phyloP scores from a whole-genome alignment of 1,140 invertebrate species.

The Bombus haemorrhoidalis region DNA sequence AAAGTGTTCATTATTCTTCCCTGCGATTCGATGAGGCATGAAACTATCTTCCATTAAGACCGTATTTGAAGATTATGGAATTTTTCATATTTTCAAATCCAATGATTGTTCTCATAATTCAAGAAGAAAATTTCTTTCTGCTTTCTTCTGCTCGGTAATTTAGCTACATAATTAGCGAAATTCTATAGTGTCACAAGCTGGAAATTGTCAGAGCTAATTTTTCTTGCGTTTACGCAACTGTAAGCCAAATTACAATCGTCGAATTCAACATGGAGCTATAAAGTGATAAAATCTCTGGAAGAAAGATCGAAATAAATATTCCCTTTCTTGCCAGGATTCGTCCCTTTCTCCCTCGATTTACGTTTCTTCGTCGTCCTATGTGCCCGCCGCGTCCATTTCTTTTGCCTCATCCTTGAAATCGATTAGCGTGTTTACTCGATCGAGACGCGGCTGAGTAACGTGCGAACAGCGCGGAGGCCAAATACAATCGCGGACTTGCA shows the following conservation, averaged over 20 bases:
- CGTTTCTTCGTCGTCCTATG: conserved; percentile 33
- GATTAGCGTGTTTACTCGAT: conserved; percentile 66
- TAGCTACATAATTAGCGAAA: background rate
- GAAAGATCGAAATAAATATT: background rate
- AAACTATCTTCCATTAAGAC: background rate
- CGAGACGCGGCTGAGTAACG: conserved; percentile 47
- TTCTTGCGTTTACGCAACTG: no score
- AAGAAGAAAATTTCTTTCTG: background rate
- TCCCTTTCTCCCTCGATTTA: background rate
- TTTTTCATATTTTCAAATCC: background rate
- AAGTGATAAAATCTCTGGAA: background rate
- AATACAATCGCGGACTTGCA: conserved; percentile 49
- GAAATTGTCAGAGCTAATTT: background rate
- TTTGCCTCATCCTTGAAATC: conserved; percentile 40
- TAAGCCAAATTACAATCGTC: no score
- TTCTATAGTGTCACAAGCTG: background rate
- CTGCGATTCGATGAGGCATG: background rate
- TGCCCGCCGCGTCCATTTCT: background rate
- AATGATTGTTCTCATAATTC: background rate
- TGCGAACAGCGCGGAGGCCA: conserved; percentile 27
- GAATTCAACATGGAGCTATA: no score
- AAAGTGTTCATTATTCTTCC: conserved; percentile 11
- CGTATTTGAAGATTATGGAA: background rate
- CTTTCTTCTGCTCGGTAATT: rapidly evolving
- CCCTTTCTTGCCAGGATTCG: background rate